These are phyloP conservation scores for Himalopsyche tibetana DNA, from an alignment of 2,888 invertebrate genomes.

Conservation along the genomic window DNA sequence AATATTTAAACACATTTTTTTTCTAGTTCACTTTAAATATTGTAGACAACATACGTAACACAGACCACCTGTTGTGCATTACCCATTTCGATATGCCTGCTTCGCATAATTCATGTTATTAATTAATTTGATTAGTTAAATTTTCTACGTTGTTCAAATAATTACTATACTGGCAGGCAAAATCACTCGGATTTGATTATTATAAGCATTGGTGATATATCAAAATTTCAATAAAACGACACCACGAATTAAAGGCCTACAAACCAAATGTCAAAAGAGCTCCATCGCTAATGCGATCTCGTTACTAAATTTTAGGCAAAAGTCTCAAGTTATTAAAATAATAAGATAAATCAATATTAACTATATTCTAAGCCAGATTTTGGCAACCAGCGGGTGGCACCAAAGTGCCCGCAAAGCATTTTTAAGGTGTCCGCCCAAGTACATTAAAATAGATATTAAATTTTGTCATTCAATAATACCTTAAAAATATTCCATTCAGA, in stretches of 20 bases:
- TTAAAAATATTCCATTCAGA: no score
- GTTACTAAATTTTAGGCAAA: neutral
- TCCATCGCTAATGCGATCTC: neutral
- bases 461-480: no score
- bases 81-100: neutral
- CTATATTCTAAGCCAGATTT: no score
- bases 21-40: no score
- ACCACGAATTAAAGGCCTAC: neutral
- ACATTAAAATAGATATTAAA: no score
- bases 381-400: no score
- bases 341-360: no score
- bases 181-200: constrained; percentile 32
- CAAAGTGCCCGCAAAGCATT: no score
- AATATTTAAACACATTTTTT: no score
- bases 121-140: constrained; percentile 38
- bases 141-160: constrained; percentile 44
- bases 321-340: no score
- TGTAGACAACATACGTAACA: neutral
- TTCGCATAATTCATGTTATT: constrained; percentile 37
- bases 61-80: neutral
- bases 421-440: no score
- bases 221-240: constrained; percentile 22
- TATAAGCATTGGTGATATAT: constrained; percentile 19
- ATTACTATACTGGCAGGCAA: constrained; percentile 20
- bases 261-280: neutral